A percentile compares a stretch with the other conserved stretches of the same genome.
Evolutionary conservation across 2,888 invertebrate species (phyloP).

Genomic region (Andrena hattorfiana): DNA sequence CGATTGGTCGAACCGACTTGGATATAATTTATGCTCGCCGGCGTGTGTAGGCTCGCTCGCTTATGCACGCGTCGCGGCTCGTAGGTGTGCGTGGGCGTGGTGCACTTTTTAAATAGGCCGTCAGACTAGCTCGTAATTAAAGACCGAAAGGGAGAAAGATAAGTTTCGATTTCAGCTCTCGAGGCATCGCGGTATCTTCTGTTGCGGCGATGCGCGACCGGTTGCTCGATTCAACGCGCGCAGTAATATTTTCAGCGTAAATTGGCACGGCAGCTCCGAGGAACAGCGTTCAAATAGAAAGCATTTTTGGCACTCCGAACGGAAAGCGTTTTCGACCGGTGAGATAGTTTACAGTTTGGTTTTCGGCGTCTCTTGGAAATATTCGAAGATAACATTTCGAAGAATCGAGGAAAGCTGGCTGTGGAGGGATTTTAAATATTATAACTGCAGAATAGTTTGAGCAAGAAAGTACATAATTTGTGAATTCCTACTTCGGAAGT

Average conservation of each 20-base stretch:
- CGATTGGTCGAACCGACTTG: conserved; percentile 44
- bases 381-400: too few relatives aligned
- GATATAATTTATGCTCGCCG: conserved; percentile 63
- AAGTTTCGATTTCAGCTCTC: conserved; percentile 58
- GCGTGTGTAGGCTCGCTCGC: conserved; percentile 56
- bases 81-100: conserved; percentile 71
- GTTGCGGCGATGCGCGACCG: conserved; percentile 14
- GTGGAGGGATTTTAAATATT: too few relatives aligned
- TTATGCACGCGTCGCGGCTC: conserved; percentile 38
- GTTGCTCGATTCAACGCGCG: neutral
- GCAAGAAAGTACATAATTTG: too few relatives aligned
- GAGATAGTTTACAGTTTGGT: too few relatives aligned
- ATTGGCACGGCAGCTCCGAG: neutral
- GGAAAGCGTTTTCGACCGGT: too few relatives aligned
- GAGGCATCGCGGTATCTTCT: conserved; percentile 25
- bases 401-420: too few relatives aligned
- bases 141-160: conserved; percentile 46
- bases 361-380: too few relatives aligned
- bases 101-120: conserved; percentile 58
- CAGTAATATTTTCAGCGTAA: neutral
- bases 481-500: too few relatives aligned
- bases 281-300: too few relatives aligned
- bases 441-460: too few relatives aligned
- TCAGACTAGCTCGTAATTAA: conserved; percentile 59
- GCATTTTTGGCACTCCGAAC: too few relatives aligned